Percentiles rank a stretch among this genome's conserved stretches.
Conservation (phyloP, 2,797 vertebrate species). For the Sebastes steindachneri region DNA sequence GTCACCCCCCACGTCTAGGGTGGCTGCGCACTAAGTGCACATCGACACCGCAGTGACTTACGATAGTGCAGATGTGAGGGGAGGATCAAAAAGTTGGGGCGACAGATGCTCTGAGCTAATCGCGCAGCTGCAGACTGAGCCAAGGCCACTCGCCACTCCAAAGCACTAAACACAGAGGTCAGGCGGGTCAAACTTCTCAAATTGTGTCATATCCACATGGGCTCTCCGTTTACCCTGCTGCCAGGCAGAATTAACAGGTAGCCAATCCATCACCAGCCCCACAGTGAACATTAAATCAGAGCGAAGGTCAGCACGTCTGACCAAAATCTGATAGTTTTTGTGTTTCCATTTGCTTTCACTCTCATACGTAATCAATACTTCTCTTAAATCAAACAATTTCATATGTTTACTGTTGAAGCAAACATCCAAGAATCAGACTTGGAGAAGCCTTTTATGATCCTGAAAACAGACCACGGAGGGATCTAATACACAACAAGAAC, state of each 20-base stretch:
- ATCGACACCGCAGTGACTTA: conserved; percentile 58
- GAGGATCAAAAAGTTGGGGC: conserved; percentile 57
- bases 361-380: neutral
- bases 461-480: neutral
- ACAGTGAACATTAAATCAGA: neutral
- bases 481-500: neutral
- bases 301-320: neutral
- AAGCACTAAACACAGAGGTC: conserved; percentile 58
- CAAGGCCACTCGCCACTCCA: conserved; percentile 37
- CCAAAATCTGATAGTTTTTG: neutral
- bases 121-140: conserved; percentile 63
- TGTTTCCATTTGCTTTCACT: neutral
- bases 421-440: neutral
- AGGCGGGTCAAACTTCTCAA: conserved; percentile 73
- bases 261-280: neutral
- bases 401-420: neutral
- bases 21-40: conserved; percentile 47
- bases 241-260: conserved; percentile 43
- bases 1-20: conserved; percentile 7
- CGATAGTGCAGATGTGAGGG: conserved; percentile 63
- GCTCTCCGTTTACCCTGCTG: conserved; percentile 40
- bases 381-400: neutral
- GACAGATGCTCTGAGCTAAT: conserved; percentile 73
- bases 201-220: conserved; percentile 55
- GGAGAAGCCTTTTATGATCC: neutral